Conservation (phyloP, 2,797 vertebrate species). For the Crenichthys baileyi region DNA sequence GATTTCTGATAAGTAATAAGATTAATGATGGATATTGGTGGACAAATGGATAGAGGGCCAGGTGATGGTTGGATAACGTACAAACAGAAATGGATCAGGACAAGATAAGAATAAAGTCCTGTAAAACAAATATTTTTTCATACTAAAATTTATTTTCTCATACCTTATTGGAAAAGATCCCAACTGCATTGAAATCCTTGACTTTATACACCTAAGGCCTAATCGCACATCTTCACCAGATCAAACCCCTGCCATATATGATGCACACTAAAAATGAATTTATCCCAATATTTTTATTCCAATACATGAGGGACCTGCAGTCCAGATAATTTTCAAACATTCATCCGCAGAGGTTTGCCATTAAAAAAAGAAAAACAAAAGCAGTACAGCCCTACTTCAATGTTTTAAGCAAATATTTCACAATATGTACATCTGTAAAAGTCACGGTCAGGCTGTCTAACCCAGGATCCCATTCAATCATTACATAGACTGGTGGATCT, state of each 20-base stretch:
- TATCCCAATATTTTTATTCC: slow-evolving; percentile 73
- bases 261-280: slow-evolving; percentile 32
- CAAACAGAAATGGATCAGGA: not conserved
- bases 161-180: not conserved
- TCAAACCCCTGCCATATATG: slow-evolving; percentile 5
- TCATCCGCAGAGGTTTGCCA: slow-evolving; percentile 65
- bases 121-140: not conserved
- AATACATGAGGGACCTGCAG: slow-evolving; percentile 75
- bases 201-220: not conserved
- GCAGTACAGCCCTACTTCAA: slow-evolving; percentile 37
- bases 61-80: not conserved
- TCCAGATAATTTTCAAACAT: slow-evolving; percentile 72
- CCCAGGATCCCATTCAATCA: slow-evolving; percentile 47
- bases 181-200: not conserved
- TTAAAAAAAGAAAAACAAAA: slow-evolving; percentile 48
- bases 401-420: slow-evolving; percentile 70
- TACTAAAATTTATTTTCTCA: not conserved
- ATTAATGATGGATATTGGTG: not conserved
- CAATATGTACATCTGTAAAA: slow-evolving; percentile 78
- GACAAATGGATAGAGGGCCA: not conserved
- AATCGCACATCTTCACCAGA: not conserved
- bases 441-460: slow-evolving; percentile 43
- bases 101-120: not conserved
- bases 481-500: slow-evolving; percentile 47
- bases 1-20: too few species aligned